Percentiles rank a stretch among this genome's conserved stretches.
These are phyloP conservation scores for Brachylomia viminalis DNA, from an alignment of 2,888 invertebrate species.

Conservation along the genomic window DNA sequence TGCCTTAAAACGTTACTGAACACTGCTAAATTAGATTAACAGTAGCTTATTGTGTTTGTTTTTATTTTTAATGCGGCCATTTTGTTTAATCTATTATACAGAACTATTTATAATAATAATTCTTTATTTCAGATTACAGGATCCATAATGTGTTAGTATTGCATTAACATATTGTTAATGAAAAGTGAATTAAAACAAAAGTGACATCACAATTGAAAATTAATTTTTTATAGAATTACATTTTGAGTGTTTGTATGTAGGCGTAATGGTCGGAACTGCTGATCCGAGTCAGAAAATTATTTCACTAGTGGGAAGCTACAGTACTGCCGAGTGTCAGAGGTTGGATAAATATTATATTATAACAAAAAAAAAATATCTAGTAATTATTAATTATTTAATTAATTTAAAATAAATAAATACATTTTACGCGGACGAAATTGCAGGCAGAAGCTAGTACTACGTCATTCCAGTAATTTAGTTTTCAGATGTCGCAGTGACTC, in stretches of 20 bases:
- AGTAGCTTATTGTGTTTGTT: not conserved
- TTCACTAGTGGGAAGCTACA: not conserved
- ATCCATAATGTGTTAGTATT: no score
- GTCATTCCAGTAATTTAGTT: constrained; percentile 26
- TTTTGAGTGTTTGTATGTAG: not conserved
- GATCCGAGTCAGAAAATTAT: not conserved
- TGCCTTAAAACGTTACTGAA: constrained; percentile 3
- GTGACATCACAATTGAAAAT: no score
- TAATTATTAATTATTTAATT: no score
- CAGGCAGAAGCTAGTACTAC: not conserved
- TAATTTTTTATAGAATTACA: no score
- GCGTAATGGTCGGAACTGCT: not conserved
- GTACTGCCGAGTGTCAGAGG: no score
- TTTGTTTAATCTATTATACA: constrained; percentile 4
- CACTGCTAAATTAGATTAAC: constrained; percentile 19
- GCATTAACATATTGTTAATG: no score
- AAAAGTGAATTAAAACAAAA: no score
- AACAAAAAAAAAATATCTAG: no score
- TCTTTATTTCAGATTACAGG: no score
- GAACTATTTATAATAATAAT: no score
- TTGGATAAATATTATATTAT: not conserved
- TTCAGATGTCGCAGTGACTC: constrained; percentile 13
- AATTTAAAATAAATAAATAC: no score
- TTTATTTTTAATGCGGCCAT: not conserved
- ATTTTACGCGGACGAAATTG: not conserved